A percentile compares a stretch with the other conserved stretches of the same genome.
Evolutionary conservation across 2,888 invertebrate species (phyloP).

Genomic region (Gryllus longicercus): DNA sequence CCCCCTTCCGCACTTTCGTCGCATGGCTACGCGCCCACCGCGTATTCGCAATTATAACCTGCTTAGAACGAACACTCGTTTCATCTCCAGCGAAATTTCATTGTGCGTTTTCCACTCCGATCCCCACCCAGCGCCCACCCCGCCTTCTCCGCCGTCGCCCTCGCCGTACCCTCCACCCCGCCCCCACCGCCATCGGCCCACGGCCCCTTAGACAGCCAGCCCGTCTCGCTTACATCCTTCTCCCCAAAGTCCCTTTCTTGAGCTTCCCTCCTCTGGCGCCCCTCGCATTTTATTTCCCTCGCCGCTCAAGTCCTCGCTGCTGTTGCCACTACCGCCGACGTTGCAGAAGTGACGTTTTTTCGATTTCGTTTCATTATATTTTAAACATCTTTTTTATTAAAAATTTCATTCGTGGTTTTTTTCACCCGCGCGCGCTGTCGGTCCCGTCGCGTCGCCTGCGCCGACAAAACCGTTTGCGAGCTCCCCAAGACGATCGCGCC

Average conservation of each 20-base stretch:
- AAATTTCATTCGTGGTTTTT: not conserved
- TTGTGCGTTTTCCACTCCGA: not conserved
- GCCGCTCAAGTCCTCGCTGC: not conserved
- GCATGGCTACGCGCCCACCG: not conserved
- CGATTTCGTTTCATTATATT: slow-evolving; percentile 17
- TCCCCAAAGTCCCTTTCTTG: not conserved
- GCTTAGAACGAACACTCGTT: not conserved
- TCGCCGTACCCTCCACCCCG: not conserved
- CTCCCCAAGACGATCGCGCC: no score
- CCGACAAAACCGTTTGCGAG: not conserved
- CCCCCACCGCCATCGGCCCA: no score
- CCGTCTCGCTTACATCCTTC: no score
- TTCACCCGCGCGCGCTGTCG: not conserved
- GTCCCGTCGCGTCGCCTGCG: not conserved
- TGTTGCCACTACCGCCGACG: not conserved
- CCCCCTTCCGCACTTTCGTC: not conserved
- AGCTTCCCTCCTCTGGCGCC: not conserved
- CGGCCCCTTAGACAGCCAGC: no score
- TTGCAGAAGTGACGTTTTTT: not conserved
- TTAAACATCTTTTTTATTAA: not conserved
- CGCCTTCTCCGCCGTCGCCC: not conserved
- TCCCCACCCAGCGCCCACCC: not conserved
- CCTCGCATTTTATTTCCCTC: not conserved
- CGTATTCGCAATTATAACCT: not conserved
- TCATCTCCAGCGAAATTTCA: not conserved